These are phyloP conservation scores for Paratilapia polleni DNA, from an alignment of 2,113 vertebrate genomes.

Conservation along the genomic window DNA sequence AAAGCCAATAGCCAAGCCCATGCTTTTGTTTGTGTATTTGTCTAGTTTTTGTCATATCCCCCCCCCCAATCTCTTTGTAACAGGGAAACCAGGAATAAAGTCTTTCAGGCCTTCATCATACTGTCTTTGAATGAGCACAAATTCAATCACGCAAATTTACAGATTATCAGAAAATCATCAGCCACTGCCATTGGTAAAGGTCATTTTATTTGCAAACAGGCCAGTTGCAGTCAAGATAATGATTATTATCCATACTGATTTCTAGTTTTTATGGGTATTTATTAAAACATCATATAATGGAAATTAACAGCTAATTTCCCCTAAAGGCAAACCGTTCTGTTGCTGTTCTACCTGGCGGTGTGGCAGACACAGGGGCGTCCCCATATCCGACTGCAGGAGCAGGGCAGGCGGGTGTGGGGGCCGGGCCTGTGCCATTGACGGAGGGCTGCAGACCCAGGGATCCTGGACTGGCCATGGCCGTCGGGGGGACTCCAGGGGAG, in stretches of 20 bases:
- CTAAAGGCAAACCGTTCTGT: neutral
- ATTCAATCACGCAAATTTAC: neutral
- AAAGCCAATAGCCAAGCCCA: neutral
- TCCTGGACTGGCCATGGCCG: constrained; percentile 84
- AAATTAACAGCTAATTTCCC: neutral
- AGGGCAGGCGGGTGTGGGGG: constrained; percentile 82
- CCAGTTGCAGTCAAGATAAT: no score
- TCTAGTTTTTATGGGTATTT: neutral
- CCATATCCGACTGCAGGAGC: constrained; percentile 83
- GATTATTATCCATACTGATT: neutral
- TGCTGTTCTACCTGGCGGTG: constrained; percentile 78
- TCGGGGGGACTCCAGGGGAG: constrained; percentile 81
- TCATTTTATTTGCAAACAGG: neutral
- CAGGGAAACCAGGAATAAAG: neutral
- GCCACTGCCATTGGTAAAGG: neutral
- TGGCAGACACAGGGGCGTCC: constrained; percentile 82
- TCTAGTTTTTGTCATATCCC: neutral
- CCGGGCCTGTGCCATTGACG: constrained; percentile 87
- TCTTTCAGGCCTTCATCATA: neutral
- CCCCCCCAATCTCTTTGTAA: neutral
- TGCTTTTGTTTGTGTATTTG: neutral
- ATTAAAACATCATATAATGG: neutral
- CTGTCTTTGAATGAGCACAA: neutral
- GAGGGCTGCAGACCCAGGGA: constrained; percentile 87
- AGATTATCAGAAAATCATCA: neutral